Base-by-base conservation (phyloP, 2,113 vertebrate species). In the Craseonycteris thonglongyai region DNA sequence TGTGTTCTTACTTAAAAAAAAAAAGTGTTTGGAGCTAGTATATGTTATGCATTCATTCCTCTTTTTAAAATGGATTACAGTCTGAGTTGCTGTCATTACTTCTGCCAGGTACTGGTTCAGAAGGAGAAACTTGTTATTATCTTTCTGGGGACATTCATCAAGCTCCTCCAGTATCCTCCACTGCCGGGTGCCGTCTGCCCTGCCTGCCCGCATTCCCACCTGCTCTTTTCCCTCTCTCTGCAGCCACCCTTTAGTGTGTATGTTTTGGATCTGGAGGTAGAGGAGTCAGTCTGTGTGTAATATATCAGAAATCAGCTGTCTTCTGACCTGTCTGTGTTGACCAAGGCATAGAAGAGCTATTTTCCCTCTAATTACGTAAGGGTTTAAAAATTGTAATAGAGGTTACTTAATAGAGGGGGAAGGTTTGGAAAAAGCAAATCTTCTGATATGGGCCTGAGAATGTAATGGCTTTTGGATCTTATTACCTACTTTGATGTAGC, bases 71-170 rank as follows among this genome's bases (percentile, higher is more conserved):
- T 83, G 86, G 45, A 92, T 90, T 87, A 40, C 26, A 81, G 72
- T 56, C 68, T 94, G 91, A 90, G 42, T 71, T 79, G 61, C 88
- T 96, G 68, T 94, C 85, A 86, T 58, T 96, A 61, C 76, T 92
- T 96, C 84, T 3, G 1, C 85, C 93, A 87, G 87, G 33, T 71
- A 40, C 54, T 92, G 24, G 35, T 65, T 96, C 94, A 61, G 69
- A 84, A 79, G 81, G 33, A 83, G 65, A 91, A 92, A 33, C 81
- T 18, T 35, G 72, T 81, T 68, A 85, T 92, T 90, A 86, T 93
- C 86, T 86, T 75, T 86, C 84, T 68, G 47, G 72, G 83, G 40
- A 69, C 68, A 88, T 49, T 95, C 66, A 35, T 82, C 28, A 6
- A 3, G 0, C 18, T 63, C 45, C 76, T 71, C 69, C 30, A 63